Evolutionary conservation across 2,113 vertebrate genomes (phyloP).

Genomic region (Fregetta grallaria): DNA sequence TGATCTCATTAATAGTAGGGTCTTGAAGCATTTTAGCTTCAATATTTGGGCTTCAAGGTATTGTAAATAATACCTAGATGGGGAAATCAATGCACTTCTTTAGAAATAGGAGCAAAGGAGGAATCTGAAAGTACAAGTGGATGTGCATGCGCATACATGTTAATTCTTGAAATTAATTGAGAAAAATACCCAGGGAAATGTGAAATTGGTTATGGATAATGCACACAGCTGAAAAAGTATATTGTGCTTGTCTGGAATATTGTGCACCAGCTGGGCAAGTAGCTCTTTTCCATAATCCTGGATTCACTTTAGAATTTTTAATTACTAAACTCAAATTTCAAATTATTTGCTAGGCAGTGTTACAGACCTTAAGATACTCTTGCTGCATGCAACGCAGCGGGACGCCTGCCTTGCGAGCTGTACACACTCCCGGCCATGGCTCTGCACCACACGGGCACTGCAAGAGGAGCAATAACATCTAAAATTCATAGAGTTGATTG

Average conservation of each 20-base stretch:
- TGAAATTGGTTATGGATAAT: not conserved
- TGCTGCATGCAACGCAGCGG: not conserved
- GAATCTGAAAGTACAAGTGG: not conserved
- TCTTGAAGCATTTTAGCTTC: not conserved
- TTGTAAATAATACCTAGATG: not conserved
- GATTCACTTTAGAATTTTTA: not conserved
- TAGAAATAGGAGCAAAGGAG: not conserved
- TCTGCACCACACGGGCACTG: fast-evolving
- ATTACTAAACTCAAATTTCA: not conserved
- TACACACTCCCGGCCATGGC: not conserved
- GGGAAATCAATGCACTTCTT: not conserved
- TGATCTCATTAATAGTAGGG: not conserved
- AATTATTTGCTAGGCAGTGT: not conserved
- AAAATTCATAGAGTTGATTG: not conserved
- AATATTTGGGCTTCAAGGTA: not conserved
- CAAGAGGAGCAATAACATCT: not conserved
- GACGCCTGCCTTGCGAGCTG: not conserved
- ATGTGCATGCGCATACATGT: not conserved
- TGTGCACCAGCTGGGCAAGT: not conserved
- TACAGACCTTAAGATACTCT: not conserved
- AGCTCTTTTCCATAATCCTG: not conserved
- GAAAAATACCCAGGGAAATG: not conserved
- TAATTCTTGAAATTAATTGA: not conserved
- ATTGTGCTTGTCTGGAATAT: not conserved
- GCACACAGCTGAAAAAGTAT: not conserved